These are phyloP conservation scores for Numenius arquata DNA, from an alignment of 2,113 vertebrate species.

Conservation along the genomic window DNA sequence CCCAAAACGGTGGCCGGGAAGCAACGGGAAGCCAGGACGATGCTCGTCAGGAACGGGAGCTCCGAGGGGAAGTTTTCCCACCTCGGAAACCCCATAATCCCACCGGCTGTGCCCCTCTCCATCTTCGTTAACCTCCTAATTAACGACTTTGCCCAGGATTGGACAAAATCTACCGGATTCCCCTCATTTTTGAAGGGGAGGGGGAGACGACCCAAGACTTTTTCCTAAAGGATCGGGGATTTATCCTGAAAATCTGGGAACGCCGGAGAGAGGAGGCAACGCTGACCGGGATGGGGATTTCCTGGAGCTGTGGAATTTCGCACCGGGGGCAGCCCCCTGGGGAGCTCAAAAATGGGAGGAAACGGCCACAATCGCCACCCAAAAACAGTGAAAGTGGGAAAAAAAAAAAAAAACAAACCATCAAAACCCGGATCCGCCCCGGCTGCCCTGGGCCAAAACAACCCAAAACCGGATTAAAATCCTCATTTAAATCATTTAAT, in stretches of 20 bases:
- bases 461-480: no score
- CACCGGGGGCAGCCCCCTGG: not conserved
- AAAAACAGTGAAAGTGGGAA: not conserved
- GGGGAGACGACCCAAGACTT: no score
- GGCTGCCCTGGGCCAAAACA: no score
- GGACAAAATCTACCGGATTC: no score
- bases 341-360: not conserved
- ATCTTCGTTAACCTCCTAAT: not conserved
- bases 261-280: not conserved
- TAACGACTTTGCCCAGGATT: not conserved
- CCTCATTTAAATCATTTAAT: no score
- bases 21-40: not conserved
- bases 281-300: not conserved
- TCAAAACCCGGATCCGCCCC: not conserved
- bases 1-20: not conserved
- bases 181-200: not conserved
- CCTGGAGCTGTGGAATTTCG: not conserved
- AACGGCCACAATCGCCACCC: not conserved
- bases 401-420: no score
- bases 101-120: not conserved
- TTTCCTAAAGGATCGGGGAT: not conserved
- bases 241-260: no score
- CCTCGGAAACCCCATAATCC: fast-evolving
- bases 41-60: not conserved
- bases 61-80: not conserved